phyloP scores from a whole-genome alignment of 1,140 invertebrate genomes.

The Metopolophium dirhodum region DNA sequence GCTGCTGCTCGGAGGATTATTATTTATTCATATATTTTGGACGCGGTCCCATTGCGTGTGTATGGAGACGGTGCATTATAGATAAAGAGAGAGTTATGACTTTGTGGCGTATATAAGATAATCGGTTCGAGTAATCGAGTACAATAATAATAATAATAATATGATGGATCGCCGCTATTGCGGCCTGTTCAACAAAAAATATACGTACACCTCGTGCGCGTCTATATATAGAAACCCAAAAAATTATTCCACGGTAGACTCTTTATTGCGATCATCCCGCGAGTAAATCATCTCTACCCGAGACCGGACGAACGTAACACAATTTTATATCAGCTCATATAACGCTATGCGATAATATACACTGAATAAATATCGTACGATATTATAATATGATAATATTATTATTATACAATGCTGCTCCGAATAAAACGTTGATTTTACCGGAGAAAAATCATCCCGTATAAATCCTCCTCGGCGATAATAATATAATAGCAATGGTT shows the following conservation, averaged over 20 bases:
- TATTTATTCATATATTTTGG: conserved; percentile 34
- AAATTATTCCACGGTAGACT: neutral
- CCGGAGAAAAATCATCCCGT: neutral
- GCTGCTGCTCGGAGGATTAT: conserved; percentile 28
- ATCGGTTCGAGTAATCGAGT: conserved; percentile 10
- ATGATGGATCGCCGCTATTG: conserved; percentile 2
- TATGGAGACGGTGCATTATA: neutral
- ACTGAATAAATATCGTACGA: neutral
- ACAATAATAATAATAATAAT: neutral
- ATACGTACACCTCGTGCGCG: neutral
- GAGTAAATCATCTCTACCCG: neutral
- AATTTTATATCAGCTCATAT: neutral
- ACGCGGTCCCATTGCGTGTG: neutral
- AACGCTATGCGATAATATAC: neutral
- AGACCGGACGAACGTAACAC: neutral
- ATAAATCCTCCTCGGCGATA: neutral
- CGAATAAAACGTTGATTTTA: neutral
- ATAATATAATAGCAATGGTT: neutral
- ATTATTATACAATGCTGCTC: neutral
- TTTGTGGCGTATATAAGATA: neutral
- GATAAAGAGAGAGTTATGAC: conserved; percentile 35
- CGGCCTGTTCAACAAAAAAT: neutral
- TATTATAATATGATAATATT: neutral
- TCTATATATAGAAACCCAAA: conserved; percentile 17
- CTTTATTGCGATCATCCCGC: neutral